phyloP scores from a whole-genome alignment of 1,140 invertebrate species.

The honey bee (Apis mellifera) region DNA sequence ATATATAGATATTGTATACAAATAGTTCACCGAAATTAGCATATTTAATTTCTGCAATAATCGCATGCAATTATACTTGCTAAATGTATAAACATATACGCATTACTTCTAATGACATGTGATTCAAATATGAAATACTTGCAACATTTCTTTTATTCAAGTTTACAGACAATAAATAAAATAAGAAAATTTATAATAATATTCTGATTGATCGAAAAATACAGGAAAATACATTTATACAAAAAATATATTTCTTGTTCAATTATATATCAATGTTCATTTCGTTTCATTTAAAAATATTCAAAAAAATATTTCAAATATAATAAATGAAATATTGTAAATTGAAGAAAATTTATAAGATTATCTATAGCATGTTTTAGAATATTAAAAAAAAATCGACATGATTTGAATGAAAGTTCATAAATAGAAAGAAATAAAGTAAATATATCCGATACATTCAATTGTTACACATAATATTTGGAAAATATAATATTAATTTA shows the following conservation, averaged over 20 bases:
- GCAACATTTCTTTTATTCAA: not conserved
- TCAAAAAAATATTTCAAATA: too few relatives aligned
- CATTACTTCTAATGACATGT: not conserved
- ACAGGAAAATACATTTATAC: too few relatives aligned
- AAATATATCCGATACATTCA: not conserved
- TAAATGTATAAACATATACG: not conserved
- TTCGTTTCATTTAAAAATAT: too few relatives aligned
- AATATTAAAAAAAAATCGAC: not conserved
- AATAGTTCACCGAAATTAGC: not conserved
- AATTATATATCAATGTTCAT: too few relatives aligned
- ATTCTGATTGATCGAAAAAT: too few relatives aligned
- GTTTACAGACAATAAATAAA: too few relatives aligned
- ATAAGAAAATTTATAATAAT: too few relatives aligned
- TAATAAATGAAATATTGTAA: too few relatives aligned
- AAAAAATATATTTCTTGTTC: too few relatives aligned
- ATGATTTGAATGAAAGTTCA: not conserved
- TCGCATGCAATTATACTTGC: not conserved
- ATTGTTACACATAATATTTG: not conserved
- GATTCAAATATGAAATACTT: not conserved
- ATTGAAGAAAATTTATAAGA: too few relatives aligned
- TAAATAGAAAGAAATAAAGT: not conserved
- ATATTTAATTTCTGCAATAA: slow-evolving; percentile 13
- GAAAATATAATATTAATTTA: slow-evolving; percentile 2
- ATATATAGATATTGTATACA: too few relatives aligned
- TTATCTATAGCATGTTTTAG: too few relatives aligned